phyloP scores from a whole-genome alignment of 2,888 invertebrate genomes.

The Dasypogon diadema region DNA sequence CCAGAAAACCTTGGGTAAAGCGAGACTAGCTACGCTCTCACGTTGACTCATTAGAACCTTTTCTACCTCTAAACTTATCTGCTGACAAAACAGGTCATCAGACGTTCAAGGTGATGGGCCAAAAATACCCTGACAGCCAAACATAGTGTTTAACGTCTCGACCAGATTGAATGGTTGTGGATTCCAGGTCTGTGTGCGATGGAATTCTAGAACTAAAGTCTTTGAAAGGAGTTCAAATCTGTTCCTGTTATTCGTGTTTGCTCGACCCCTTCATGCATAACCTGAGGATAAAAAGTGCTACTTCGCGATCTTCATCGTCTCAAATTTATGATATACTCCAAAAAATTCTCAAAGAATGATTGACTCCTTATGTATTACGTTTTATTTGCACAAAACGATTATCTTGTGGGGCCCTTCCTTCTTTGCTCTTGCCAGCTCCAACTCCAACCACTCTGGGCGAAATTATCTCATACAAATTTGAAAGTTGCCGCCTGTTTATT shows the following conservation, averaged over 20 bases:
- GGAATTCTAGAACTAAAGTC: no score
- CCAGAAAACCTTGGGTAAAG: neutral
- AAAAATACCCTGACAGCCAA: slow-evolving; percentile 11
- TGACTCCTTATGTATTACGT: no score
- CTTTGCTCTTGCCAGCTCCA: neutral
- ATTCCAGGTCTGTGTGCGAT: no score
- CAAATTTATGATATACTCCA: neutral
- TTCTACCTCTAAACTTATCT: slow-evolving; percentile 22
- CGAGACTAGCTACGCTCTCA: neutral
- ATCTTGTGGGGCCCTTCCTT: slow-evolving; percentile 4
- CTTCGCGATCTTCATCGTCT: neutral
- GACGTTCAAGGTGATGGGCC: slow-evolving; percentile 50
- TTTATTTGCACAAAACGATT: no score
- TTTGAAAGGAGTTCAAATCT: neutral
- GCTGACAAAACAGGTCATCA: slow-evolving; percentile 50
- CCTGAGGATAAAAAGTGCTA: neutral
- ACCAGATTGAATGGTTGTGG: no score
- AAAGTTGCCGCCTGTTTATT: neutral
- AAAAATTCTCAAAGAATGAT: neutral
- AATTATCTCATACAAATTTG: neutral
- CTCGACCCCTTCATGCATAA: neutral
- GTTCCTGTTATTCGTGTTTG: neutral
- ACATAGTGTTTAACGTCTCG: neutral
- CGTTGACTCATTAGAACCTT: slow-evolving; percentile 24
- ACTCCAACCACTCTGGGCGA: neutral